phyloP scores from a whole-genome alignment of 2,113 vertebrate species.

The Spilogale gracilis region DNA sequence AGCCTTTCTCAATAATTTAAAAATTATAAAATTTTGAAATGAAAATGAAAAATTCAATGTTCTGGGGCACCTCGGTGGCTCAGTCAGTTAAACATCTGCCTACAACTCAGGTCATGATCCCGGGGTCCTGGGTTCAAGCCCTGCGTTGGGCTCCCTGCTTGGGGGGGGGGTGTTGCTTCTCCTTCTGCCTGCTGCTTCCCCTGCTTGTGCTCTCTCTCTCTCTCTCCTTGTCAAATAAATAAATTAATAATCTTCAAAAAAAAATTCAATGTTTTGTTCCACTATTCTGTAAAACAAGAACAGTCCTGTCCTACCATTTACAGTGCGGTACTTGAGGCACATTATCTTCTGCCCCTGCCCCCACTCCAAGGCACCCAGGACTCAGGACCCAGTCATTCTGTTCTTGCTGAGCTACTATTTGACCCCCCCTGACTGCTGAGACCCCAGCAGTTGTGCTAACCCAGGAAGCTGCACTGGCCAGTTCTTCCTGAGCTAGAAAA shows the following conservation, averaged over 20 bases:
- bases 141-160: background rate
- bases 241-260: background rate
- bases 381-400: background rate
- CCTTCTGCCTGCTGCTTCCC: background rate
- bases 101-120: background rate
- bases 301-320: background rate
- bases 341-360: background rate
- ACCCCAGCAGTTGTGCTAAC: background rate
- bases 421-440: background rate
- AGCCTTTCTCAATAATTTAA: conserved; percentile 1
- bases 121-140: background rate
- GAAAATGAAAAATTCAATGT: background rate
- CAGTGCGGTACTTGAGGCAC: background rate
- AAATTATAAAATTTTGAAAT: background rate
- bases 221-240: background rate
- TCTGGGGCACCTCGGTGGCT: background rate
- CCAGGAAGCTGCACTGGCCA: background rate
- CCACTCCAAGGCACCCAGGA: background rate
- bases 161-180: background rate
- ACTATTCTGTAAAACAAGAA: background rate
- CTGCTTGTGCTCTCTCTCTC: background rate
- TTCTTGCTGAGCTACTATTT: background rate
- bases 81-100: background rate
- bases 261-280: background rate
- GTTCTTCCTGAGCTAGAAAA: background rate